Base-by-base conservation (phyloP, 2,888 invertebrate genomes). In the Erpobdella octoculata region DNA sequence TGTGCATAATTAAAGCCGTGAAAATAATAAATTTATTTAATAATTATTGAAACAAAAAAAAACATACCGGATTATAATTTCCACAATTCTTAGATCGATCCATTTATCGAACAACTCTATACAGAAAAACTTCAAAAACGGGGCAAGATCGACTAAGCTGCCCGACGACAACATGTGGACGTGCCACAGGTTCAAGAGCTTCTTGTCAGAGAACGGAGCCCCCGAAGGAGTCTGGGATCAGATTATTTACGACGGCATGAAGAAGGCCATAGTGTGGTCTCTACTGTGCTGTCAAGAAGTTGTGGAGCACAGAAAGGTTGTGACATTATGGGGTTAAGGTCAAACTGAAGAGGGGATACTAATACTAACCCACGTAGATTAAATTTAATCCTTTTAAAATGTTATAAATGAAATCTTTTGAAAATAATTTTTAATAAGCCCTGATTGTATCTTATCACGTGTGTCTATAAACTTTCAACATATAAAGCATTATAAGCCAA, bases 31-130 rank as follows among this genome's bases (percentile, higher is more conserved):
- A 21, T 8, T 9, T 8, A 58, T 8, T 58, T 12, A 8, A 12
- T 58, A 58, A 12, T 12, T 12, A 12, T 12, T 58, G 21, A 12
- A 21, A 58, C 8, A 58, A 21, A 8, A 8, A 9, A 15, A 12
- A n/a, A 28, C 21, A 8, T 33, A 28, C 64, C 12, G n/a, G n/a
- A n/a, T n/a, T n/a, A n/a, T n/a, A n/a, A n/a, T n/a, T n/a, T 3
- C 28, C 9, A 15, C 15, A 25, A 4, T 9, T 21, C 74, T 12
- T 75, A 80, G 79, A 72, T 78, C 82, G 8, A 82, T 94, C 59
- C 94, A 95, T 84, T 85, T 95, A 64, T 93, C 93, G 48, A 95
- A 95, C 85, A 91, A 94, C 83, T 91, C 94, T 5, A 89, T 95
- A 36, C 95, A 95, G 82, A 89, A 90, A 78, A 90, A 91, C 82